Percentiles rank a stretch among this genome's conserved stretches.
These are phyloP conservation scores for Leptodactylus fuscus DNA, from an alignment of 2,113 vertebrate species.

Conservation along the genomic window DNA sequence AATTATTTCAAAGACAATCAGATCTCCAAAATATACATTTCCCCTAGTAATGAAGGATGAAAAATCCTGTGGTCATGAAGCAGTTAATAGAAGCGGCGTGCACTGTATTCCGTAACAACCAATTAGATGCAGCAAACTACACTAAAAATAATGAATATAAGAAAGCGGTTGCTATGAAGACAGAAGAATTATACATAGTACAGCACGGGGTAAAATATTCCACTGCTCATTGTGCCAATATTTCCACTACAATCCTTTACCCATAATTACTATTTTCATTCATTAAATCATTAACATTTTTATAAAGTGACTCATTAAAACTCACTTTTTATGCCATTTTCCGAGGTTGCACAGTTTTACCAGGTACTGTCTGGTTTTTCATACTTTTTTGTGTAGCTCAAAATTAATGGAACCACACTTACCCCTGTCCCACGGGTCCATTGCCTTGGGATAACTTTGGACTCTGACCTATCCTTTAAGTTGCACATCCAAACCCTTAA, in stretches of 20 bases:
- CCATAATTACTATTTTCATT: not conserved
- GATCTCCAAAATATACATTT: not conserved
- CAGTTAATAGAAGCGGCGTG: not conserved
- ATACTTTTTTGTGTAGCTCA: too few species aligned
- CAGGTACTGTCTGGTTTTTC: too few species aligned
- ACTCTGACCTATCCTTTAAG: too few species aligned
- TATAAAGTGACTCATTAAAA: not conserved
- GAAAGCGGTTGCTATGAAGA: not conserved
- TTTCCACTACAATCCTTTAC: not conserved
- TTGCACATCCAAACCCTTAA: too few species aligned
- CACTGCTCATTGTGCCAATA: not conserved
- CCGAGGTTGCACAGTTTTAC: not conserved
- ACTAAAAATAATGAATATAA: conserved; percentile 3
- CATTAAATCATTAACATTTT: not conserved
- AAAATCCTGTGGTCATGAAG: not conserved
- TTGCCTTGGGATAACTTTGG: too few species aligned
- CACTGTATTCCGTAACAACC: not conserved
- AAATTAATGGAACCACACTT: too few species aligned
- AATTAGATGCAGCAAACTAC: conserved; percentile 5
- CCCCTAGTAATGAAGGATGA: not conserved
- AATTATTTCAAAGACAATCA: too few species aligned
- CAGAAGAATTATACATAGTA: not conserved
- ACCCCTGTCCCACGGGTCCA: too few species aligned
- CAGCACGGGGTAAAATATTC: not conserved
- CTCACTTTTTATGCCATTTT: not conserved